Evolutionary conservation across 1,140 invertebrate species (phyloP), one percentile per base, ranked within the genome.

Genomic region (Rhopalosiphum maidis): DNA sequence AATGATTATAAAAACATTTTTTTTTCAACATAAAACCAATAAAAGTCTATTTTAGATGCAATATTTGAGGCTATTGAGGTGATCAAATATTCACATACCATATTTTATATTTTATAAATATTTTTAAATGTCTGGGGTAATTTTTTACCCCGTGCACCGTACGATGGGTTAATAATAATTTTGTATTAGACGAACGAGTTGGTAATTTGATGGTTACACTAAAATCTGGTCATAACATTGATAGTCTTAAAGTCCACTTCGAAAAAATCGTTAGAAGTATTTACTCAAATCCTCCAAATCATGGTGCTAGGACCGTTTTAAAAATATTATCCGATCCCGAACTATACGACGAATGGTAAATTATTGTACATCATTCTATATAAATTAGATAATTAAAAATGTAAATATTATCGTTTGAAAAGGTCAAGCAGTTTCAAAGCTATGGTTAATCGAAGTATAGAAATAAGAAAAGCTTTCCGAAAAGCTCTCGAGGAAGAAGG

Each of bases 361-460:
- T 82, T 82, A 35, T 82, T 35, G 25, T 60, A 60, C 9, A 60
- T 0, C 55, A 30, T 60, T 30, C 2, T 60, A 60, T 11, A 9
- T 11, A 60, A 60, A 60, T 30, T 60, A 30, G 0, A 30, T 30
- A 0, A 30, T 60, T 30, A 60, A 60, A 30, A 30, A 60, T 60
- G 1, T 30, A 30, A 60, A 60, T 30, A 60, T 11, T 9, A 30
- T 30, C 30, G 55, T 60, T 60, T 60, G 0, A 30, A 60, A 95
- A 98, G 98, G 98, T 97, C 97, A 96, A 96, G 96, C 2, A 97
- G 97, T 95, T 98, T 99, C 94, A 96, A 96, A 95, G 96, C 95
- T 30, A 99, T 99, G 99, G 97, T 99, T 0, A 96, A 96, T n/a
- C 96, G 99, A 94, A 99, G 99, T 94, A 97, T 97, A 55, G 94